Base-by-base conservation (phyloP, 2,888 invertebrate genomes). In the Eudasyphora cyanicolor region DNA sequence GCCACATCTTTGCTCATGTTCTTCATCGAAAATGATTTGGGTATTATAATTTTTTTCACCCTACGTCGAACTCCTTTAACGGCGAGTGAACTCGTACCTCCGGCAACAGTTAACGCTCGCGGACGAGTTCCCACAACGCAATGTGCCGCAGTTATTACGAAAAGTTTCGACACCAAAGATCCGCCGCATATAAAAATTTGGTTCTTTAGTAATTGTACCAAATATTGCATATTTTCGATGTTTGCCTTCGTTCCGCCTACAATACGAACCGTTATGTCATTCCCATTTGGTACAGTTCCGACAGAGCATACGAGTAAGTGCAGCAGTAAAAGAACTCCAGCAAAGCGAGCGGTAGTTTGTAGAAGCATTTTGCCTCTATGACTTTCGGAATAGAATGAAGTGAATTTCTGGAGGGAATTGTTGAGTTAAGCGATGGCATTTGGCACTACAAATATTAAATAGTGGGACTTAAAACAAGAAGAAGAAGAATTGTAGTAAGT, bases 1-100 rank as follows among this genome's bases (percentile, higher is more conserved):
- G 91, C 91, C 14, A 91, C 89, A 81, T 91, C 91, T 88, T 89
- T 89, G 75, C 91, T 87, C 70, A 91, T 69, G 74, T 85, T 88
- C 67, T 19, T 19, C 17, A 49, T 76, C 32, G 67, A 77, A 78
- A 82, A 89, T 10, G 79, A 70, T 0, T 82, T 29, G 17, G 87
- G 85, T 2, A 74, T 85, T 70, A 85, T 89, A 76, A 27, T 29
- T 82, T 64, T 79, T 49, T n/a, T 87, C 76, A 54, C 77, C 60
- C 69, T 75, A 87, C 89, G 6, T 74, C 54, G 5, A 87, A 86
- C 27, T 79, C 86, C 2, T 90, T 76, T 2, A 70, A 69, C 4
- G 88, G 87, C 14, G 86, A 87, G 0, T 89, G 89, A 10, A 86
- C 89, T 42, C 88, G 88, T 6, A 90, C 87, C 45, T 81, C 79